Evolutionary conservation across 2,113 vertebrate species (phyloP).

Genomic region (Martes martes): DNA sequence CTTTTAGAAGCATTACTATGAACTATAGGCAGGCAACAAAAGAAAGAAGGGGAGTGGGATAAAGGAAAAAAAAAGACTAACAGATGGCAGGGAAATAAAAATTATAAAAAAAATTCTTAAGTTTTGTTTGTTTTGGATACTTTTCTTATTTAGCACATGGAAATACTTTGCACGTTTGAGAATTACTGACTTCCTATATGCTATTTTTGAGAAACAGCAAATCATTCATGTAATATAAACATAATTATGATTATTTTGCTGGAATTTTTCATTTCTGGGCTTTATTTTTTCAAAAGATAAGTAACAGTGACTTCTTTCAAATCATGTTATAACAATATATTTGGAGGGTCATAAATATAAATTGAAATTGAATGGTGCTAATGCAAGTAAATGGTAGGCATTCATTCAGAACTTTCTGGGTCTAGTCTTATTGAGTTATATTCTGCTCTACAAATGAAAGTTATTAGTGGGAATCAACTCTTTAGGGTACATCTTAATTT

Average conservation of each 20-base stretch:
- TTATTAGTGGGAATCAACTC: background rate
- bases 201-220: slow-evolving; percentile 80
- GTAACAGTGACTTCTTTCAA: slow-evolving; percentile 57
- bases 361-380: slow-evolving; percentile 32
- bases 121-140: slow-evolving; percentile 83
- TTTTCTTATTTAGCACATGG: slow-evolving; percentile 82
- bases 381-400: background rate
- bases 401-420: background rate
- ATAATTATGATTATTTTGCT: slow-evolving; percentile 78
- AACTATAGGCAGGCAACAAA: slow-evolving; percentile 72
- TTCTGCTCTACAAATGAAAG: slow-evolving; percentile 14
- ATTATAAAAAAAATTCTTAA: slow-evolving; percentile 75
- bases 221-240: slow-evolving; percentile 81
- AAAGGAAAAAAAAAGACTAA: slow-evolving; percentile 19
- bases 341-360: slow-evolving; percentile 17
- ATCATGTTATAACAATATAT: slow-evolving; percentile 50
- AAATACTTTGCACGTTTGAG: slow-evolving; percentile 84
- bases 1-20: slow-evolving; percentile 77
- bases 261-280: slow-evolving; percentile 58
- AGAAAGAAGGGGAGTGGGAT: slow-evolving; percentile 76
- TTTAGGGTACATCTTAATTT: background rate
- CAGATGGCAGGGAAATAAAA: slow-evolving; percentile 81
- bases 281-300: slow-evolving; percentile 67
- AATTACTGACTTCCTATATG: slow-evolving; percentile 81
- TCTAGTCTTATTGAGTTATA: slow-evolving; percentile 22